phyloP scores from a whole-genome alignment of 35 echinoderm and acorn worm species.

The Patiria miniata region DNA sequence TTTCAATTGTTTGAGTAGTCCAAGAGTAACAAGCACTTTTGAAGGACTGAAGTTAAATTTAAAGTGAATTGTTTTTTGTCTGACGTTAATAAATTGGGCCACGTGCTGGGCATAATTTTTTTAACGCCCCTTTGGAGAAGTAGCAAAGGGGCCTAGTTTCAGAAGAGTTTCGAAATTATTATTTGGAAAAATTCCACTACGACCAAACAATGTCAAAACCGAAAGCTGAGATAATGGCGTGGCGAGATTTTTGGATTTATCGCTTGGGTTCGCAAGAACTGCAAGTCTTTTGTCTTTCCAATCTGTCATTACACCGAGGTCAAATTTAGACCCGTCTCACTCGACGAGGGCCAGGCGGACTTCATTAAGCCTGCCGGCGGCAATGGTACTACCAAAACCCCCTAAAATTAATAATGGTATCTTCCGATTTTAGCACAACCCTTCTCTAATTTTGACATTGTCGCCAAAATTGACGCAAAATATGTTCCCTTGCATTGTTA shows the following conservation, averaged over 20 bases:
- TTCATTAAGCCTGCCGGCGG: slow-evolving; percentile 14
- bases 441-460: not conserved
- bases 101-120: no score
- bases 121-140: no score
- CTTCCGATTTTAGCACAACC: not conserved
- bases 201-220: no score
- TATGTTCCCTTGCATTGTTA: not conserved
- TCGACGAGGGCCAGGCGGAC: slow-evolving; percentile 19
- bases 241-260: not conserved
- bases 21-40: no score
- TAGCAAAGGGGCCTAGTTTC: no score
- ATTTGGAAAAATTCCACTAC: no score
- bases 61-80: no score
- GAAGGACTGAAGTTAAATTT: no score
- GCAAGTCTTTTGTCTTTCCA: slow-evolving; percentile 20
- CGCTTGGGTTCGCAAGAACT: slow-evolving; percentile 1
- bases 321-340: not conserved
- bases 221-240: no score
- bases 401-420: not conserved
- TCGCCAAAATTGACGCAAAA: not conserved
- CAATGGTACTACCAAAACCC: not conserved
- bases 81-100: no score
- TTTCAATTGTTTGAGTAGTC: no score
- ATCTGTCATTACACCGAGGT: slow-evolving; percentile 23
- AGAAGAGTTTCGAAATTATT: no score